These are phyloP conservation scores for Choristoneura rosaceana DNA, from an alignment of 2,888 invertebrate species.

Conservation along the genomic window DNA sequence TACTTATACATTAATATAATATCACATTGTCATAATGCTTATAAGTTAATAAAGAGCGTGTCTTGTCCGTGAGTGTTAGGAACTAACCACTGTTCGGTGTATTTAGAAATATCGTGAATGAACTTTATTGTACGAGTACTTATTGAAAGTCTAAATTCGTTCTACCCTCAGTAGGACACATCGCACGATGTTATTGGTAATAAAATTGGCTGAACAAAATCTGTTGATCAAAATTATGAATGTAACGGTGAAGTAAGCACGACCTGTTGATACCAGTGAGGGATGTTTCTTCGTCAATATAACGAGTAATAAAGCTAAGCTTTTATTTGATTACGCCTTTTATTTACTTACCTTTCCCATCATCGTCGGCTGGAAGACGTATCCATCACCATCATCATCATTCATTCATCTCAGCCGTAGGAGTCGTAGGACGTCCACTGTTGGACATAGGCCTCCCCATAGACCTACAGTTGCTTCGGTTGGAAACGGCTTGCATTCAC, in stretches of 20 bases:
- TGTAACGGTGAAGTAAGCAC: conserved; percentile 68
- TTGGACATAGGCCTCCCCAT: no score
- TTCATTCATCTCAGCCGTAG: no score
- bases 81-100: conserved; percentile 83
- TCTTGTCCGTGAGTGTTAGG: conserved; percentile 85
- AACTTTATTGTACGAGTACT: conserved; percentile 57
- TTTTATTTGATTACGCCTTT: conserved; percentile 87
- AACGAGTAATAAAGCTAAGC: conserved; percentile 91
- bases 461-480: no score
- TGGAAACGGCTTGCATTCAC: no score
- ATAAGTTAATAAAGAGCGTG: conserved; percentile 83
- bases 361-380: no score
- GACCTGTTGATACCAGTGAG: conserved; percentile 82
- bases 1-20: conserved; percentile 84
- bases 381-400: no score
- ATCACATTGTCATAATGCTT: conserved; percentile 86
- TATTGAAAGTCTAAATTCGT: conserved; percentile 55
- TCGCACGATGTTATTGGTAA: conserved; percentile 61
- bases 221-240: conserved; percentile 78
- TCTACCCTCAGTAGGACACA: conserved; percentile 46
- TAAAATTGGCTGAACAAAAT: conserved; percentile 75
- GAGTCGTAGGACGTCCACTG: no score
- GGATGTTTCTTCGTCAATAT: conserved; percentile 88
- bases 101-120: conserved; percentile 75
- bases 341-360: conserved; percentile 58